Evolutionary conservation across 2,113 vertebrate species (phyloP).

Genomic region (Scomber japonicus): DNA sequence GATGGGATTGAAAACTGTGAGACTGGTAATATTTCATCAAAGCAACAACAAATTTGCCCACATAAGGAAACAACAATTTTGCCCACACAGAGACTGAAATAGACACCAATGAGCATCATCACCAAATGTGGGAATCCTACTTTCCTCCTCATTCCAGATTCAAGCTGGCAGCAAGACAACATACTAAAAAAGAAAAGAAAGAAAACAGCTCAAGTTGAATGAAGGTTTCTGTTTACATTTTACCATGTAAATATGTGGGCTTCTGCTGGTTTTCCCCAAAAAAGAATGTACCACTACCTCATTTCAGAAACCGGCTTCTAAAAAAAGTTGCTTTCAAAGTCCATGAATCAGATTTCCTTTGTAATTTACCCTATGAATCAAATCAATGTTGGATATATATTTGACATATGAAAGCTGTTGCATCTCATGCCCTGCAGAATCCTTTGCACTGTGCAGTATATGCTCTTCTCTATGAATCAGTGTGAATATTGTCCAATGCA

Average conservation of each 20-base stretch:
- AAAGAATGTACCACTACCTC: constrained; percentile 30
- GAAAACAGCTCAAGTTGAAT: constrained; percentile 6
- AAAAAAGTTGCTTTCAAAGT: too few species aligned
- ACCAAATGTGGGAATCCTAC: constrained; percentile 71
- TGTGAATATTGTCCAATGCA: background rate
- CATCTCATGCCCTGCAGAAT: background rate
- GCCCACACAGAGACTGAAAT: constrained; percentile 76
- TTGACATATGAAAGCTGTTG: background rate
- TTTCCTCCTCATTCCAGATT: constrained; percentile 50
- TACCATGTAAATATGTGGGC: constrained; percentile 35
- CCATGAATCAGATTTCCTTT: constrained; percentile 13
- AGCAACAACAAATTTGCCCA: constrained; percentile 64
- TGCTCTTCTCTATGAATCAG: background rate
- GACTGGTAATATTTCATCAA: constrained; percentile 62
- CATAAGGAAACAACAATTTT: constrained; percentile 46
- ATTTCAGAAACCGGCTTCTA: too few species aligned
- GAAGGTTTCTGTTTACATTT: constrained; percentile 49
- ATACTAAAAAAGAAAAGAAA: constrained; percentile 3
- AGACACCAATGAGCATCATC: constrained; percentile 55
- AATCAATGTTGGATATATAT: background rate
- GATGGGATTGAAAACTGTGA: constrained; percentile 45
- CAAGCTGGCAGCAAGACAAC: constrained; percentile 51
- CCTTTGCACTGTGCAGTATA: background rate
- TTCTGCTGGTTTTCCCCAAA: constrained; percentile 22
- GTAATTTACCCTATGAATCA: constrained; percentile 24